phyloP scores from a whole-genome alignment of 2,113 vertebrate species.

The Oxyura jamaicensis region DNA sequence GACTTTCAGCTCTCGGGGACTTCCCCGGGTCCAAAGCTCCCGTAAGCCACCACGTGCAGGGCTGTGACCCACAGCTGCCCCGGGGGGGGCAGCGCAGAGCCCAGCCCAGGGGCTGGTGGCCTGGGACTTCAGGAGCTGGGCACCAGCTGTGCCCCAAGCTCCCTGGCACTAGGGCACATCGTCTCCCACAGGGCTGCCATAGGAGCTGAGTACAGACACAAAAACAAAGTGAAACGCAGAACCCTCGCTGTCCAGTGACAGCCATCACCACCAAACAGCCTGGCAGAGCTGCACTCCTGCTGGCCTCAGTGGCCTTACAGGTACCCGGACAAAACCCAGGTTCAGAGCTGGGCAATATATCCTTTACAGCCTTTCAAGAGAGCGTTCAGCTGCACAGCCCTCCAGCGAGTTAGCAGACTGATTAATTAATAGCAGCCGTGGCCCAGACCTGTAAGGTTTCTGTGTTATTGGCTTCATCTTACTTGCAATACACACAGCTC shows the following conservation, averaged over 20 bases:
- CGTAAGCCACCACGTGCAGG: too few relatives aligned
- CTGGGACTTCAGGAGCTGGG: too few relatives aligned
- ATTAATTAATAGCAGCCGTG: not conserved
- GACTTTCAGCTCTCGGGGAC: too few relatives aligned
- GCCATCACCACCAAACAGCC: rapidly evolving
- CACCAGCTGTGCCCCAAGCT: too few relatives aligned
- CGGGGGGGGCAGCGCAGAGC: too few relatives aligned
- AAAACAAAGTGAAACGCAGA: rapidly evolving
- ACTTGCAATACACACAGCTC: not conserved
- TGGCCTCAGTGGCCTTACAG: not conserved
- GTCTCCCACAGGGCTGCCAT: not conserved
- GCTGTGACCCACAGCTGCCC: too few relatives aligned
- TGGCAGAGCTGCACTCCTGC: not conserved
- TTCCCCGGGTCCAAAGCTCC: too few relatives aligned
- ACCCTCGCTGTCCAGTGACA: rapidly evolving
- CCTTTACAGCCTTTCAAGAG: not conserved
- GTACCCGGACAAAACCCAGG: not conserved
- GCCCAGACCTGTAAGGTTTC: not conserved
- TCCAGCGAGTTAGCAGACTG: not conserved
- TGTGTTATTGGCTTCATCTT: not conserved
- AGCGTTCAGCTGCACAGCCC: not conserved
- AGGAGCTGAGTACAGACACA: rapidly evolving
- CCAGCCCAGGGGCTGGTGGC: too few relatives aligned
- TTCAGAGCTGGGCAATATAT: not conserved
- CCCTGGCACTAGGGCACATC: rapidly evolving